Base-by-base conservation (phyloP, 2,113 vertebrate species). In the Chamaetylas fuelleborni region DNA sequence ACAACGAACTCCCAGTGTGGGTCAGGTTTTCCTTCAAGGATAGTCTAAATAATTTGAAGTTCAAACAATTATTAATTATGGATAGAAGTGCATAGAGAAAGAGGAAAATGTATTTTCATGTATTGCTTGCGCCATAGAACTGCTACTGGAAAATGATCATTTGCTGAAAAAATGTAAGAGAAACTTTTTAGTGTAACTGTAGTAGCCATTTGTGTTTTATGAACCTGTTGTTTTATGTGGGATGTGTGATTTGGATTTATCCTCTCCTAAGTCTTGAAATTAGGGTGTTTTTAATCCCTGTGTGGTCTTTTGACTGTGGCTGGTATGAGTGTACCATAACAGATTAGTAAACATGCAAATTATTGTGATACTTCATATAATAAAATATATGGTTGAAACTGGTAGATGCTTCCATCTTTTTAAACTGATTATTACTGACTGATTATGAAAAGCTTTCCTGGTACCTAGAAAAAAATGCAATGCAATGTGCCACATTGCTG, bases 301-400 rank as follows among this genome's bases (percentile, higher is more conserved):
- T 72, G 70, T 90, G 48, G 22, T 90, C 25, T 91, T 91, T 88
- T 65, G 57, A 61, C n/a, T 90, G 65, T 93, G 51, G 12, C 51
- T 92, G 54, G 9, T 86, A 82, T 54, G 71, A 92, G 83, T 93
- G 79, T 93, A 66, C 23, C 14, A 42, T 54, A 88, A 77, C 1
- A 24, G 19, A 81, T 42, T 79, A 64, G 33, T 85, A 88, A 87
- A 70, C 64, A 85, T 6, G 31, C 19, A 90, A 88, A 88, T 69
- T 57, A 69, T 29, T 86, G 88, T 94, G 54, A 86, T 53, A 91
- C 15, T 86, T 88, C 70, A 81, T 61, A 80, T 65, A 96, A 96
- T 96, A 95, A 96, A 96, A 77, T 34, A 8, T 40, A 60, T 76
- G 24, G 17, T n/a, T 91, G n/a, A 48, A 83, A 77, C 40, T 65